phyloP scores from a whole-genome alignment of 2,797 vertebrate genomes.

The Neomorphus geoffroyi region DNA sequence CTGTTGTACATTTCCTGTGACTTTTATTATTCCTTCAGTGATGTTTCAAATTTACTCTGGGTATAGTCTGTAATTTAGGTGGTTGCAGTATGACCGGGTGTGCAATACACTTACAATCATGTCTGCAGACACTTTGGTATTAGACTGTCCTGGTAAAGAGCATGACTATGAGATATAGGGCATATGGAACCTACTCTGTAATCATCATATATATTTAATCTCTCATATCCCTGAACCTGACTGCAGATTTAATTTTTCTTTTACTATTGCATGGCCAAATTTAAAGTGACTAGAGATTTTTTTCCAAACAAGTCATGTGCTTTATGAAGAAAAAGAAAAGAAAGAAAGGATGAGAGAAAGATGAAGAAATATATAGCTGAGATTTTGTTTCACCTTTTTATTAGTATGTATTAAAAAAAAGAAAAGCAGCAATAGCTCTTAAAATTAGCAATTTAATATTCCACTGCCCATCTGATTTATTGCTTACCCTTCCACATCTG shows the following conservation, averaged over 20 bases:
- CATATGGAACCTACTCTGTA: not conserved
- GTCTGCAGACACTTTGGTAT: conserved; percentile 19
- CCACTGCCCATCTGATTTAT: conserved; percentile 54
- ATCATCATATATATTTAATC: conserved; percentile 21
- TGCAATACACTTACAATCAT: not conserved
- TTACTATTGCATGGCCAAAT: not conserved
- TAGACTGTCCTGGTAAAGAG: conserved; percentile 3
- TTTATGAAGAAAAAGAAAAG: not conserved
- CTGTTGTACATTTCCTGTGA: not conserved
- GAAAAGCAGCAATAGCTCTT: conserved; percentile 22
- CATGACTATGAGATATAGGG: not conserved
- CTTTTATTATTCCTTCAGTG: not conserved
- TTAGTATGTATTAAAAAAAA: conserved; percentile 10
- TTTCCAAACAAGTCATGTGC: not conserved
- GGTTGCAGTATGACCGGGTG: not conserved
- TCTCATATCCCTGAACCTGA: not conserved
- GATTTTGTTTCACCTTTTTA: conserved; percentile 15
- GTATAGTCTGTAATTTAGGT: conserved; percentile 8
- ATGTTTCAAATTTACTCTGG: not conserved
- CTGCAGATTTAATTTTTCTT: not conserved
- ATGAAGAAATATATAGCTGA: not conserved
- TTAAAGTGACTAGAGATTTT: not conserved
- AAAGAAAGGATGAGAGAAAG: too few species aligned
- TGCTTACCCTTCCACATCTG: not conserved
- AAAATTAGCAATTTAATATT: conserved; percentile 56